phyloP scores from a whole-genome alignment of 2,888 invertebrate genomes.

The Atrina japonica region DNA sequence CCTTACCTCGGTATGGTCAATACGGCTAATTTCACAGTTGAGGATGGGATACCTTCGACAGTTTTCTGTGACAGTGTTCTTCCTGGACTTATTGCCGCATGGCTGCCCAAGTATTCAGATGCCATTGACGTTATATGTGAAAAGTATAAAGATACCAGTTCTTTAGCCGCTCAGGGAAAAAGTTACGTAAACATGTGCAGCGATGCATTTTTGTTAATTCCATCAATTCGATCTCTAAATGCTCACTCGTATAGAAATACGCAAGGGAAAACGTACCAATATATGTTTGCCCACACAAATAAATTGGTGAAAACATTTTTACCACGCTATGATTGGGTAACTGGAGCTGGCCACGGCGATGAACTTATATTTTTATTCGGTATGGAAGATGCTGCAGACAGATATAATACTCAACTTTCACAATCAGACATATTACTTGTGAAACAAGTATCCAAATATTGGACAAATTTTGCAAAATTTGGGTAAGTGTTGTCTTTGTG shows the following conservation, averaged over 20 bases:
- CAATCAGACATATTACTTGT: neutral
- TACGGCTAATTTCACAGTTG: neutral
- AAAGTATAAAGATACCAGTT: neutral
- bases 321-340: neutral
- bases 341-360: slow-evolving; percentile 9
- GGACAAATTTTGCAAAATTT: slow-evolving; percentile 27
- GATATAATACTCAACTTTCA: neutral
- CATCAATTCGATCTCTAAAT: neutral
- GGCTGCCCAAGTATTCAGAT: neutral
- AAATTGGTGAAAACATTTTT: neutral
- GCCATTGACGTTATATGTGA: neutral
- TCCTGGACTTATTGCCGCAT: neutral
- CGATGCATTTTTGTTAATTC: neutral
- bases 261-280: slow-evolving; percentile 4
- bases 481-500: slow-evolving; percentile 17
- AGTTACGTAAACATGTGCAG: neutral
- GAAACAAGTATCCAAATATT: slow-evolving; percentile 6
- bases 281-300: slow-evolving; percentile 1
- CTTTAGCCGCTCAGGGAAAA: neutral
- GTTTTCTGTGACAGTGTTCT: neutral
- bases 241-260: neutral
- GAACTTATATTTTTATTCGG: slow-evolving; percentile 15
- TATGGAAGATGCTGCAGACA: neutral
- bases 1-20: too few relatives aligned
- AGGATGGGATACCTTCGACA: neutral